Base-by-base conservation (phyloP, 2,888 invertebrate species). In the Mayetiola destructor region DNA sequence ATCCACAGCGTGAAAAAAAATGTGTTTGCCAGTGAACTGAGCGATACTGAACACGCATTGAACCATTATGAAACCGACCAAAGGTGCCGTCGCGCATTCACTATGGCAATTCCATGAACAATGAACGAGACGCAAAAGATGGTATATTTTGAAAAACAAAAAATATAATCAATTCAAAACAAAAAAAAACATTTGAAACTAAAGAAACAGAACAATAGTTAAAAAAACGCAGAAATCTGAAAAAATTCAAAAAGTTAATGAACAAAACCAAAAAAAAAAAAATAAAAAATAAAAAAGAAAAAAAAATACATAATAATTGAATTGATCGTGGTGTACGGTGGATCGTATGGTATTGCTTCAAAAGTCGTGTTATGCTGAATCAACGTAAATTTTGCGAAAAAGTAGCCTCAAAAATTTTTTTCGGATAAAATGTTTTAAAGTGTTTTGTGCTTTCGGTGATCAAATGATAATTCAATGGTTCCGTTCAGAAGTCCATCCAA, bases 281-380 rank as follows among this genome's bases (percentile, higher is more conserved):
- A 48, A 48, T 27, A 14, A 48, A 48, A 48, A n/a, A 23, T 27
- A 48, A 23, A 48, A 48, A 48, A 48, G 14, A 27, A 18, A 48
- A n/a, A n/a, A n/a, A n/a, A n/a, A n/a, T n/a, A n/a, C n/a, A n/a
- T n/a, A n/a, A n/a, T n/a, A n/a, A 48, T 48, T 16, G 48, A 48
- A 48, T 48, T 48, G 48, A 48, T n/a, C n/a, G n/a, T n/a, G n/a
- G n/a, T 48, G 48, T 48, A 48, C 48, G 48, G 48, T 48, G 48
- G 48, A 48, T 48, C 48, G 48, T 48, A 48, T 48, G 48, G 48
- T 48, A 48, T 48, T 48, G 48, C 48, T 48, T 48, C 48, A 23
- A 48, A 48, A 40, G 27, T 48, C 48, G 48, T 48, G 48, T 48
- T 27, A 27, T 27, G 48, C 48, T 48, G 48, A 48, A 48, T 16